phyloP scores from a whole-genome alignment of 2,113 vertebrate species.

The Forbesichthys agassizii region DNA sequence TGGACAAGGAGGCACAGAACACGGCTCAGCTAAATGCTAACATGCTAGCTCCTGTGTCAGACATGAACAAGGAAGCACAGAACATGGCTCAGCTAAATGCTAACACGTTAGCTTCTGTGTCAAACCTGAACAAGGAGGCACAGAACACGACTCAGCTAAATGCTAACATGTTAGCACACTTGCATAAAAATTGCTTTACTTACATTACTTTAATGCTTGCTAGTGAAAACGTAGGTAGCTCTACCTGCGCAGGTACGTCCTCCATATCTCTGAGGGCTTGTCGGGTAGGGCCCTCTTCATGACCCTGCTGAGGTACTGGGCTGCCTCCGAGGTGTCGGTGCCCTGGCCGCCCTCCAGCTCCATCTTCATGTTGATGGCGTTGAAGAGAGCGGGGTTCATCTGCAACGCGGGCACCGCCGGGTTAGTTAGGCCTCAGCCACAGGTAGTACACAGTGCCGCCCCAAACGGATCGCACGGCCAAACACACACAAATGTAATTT shows the following conservation, averaged over 20 bases:
- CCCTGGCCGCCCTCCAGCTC: conserved; percentile 83
- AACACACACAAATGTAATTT: conserved; percentile 1
- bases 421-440: conserved; percentile 36
- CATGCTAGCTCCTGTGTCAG: conserved; percentile 61
- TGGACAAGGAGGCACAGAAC: conserved; percentile 48
- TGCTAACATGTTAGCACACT: no score
- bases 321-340: conserved; percentile 74
- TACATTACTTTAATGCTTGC: no score
- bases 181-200: no score
- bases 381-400: conserved; percentile 84
- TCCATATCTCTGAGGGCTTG: conserved; percentile 90
- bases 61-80: no score
- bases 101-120: no score
- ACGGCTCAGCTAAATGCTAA: background rate
- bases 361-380: conserved; percentile 84
- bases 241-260: conserved; percentile 93
- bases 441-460: conserved; percentile 17
- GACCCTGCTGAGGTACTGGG: conserved; percentile 85
- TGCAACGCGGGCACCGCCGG: conserved; percentile 81
- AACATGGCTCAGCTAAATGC: no score
- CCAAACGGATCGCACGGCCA: conserved; percentile 7
- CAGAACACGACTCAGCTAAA: no score
- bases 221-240: no score
- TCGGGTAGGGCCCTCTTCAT: conserved; percentile 86
- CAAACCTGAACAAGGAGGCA: no score